Evolutionary conservation across 2,797 vertebrate genomes (phyloP).

Genomic region (Molossus alvarezi): DNA sequence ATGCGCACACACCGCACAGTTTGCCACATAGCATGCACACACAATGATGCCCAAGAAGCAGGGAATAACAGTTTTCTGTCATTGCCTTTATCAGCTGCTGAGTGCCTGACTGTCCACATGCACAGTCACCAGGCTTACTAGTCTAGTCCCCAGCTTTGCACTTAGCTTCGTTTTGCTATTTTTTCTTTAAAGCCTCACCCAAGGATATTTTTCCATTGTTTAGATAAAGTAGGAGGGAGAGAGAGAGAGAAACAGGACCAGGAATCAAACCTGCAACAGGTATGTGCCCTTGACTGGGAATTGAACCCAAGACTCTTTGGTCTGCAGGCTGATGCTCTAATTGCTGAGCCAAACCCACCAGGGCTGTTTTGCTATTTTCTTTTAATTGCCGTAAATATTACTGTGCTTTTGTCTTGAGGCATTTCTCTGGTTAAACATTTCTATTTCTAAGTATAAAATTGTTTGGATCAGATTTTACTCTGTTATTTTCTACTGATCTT

Average conservation of each 20-base stretch:
- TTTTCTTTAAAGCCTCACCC: not conserved
- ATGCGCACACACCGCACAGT: not conserved
- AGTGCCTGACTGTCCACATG: not conserved
- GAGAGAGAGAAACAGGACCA: no score
- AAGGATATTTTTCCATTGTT: no score
- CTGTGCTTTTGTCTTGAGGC: not conserved
- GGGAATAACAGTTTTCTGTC: slow-evolving; percentile 6
- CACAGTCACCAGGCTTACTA: not conserved
- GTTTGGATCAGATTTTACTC: not conserved
- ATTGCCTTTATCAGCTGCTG: not conserved
- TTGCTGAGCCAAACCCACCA: no score
- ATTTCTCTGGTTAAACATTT: not conserved
- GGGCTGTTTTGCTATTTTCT: not conserved
- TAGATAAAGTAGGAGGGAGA: no score
- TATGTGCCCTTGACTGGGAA: no score
- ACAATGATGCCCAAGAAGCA: not conserved
- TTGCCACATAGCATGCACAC: not conserved
- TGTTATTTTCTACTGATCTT: not conserved
- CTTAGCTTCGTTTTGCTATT: not conserved
- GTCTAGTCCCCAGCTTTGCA: not conserved
- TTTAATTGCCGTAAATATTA: not conserved
- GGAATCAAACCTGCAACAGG: no score
- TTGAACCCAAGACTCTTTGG: no score
- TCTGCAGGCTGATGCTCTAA: no score
- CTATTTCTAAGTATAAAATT: slow-evolving; percentile 11